Evolutionary conservation across 2,888 invertebrate species (phyloP).

Genomic region (Noctua comes): DNA sequence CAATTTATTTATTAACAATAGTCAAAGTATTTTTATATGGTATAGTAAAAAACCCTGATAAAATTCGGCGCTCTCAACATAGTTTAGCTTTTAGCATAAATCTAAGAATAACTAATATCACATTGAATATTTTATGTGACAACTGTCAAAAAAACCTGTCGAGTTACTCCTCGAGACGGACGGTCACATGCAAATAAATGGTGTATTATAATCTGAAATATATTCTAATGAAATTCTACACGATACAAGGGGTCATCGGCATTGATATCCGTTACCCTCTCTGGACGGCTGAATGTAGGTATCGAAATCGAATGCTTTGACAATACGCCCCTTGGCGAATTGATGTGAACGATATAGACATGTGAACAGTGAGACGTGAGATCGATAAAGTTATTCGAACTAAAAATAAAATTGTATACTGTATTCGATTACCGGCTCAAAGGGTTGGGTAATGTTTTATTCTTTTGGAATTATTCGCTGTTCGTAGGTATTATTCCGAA

Average conservation of each 20-base stretch:
- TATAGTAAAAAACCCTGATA: background rate
- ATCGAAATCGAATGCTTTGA: slow-evolving; percentile 64
- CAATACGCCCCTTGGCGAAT: slow-evolving; percentile 56
- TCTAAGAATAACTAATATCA: slow-evolving; percentile 26
- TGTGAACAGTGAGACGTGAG: slow-evolving; percentile 59
- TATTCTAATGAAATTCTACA: slow-evolving; percentile 66
- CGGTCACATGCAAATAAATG: slow-evolving; percentile 56
- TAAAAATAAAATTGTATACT: slow-evolving; percentile 47
- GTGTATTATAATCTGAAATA: slow-evolving; percentile 57
- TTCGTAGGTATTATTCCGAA: background rate
- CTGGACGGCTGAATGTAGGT: slow-evolving; percentile 42
- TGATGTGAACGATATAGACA: slow-evolving; percentile 61
- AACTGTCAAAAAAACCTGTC: slow-evolving; percentile 53
- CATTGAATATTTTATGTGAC: slow-evolving; percentile 41
- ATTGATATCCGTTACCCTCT: slow-evolving; percentile 63
- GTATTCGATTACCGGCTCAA: slow-evolving; percentile 51
- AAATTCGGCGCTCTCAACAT: background rate
- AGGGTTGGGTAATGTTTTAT: slow-evolving; percentile 14
- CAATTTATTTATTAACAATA: too few species aligned
- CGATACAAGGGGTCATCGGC: slow-evolving; percentile 62
- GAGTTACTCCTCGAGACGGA: slow-evolving; percentile 40
- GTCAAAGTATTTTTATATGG: background rate
- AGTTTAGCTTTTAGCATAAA: slow-evolving; percentile 11
- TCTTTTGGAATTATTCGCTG: background rate
- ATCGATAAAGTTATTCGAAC: slow-evolving; percentile 52